Evolutionary conservation across 2,888 invertebrate genomes (phyloP).

Genomic region (Eremobia ochroleuca): DNA sequence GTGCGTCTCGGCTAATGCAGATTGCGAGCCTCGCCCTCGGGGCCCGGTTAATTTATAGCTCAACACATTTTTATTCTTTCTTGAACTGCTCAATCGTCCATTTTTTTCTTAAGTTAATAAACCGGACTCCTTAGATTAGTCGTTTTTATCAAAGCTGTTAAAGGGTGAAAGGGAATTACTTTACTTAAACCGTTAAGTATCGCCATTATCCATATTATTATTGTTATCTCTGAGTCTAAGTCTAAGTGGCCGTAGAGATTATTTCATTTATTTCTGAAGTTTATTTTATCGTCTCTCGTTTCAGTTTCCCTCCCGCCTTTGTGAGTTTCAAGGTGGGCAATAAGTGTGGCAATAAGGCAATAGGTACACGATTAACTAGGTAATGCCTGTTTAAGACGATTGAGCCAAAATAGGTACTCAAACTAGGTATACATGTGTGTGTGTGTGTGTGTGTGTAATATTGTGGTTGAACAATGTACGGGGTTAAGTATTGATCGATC

Average conservation of each 20-base stretch:
- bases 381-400: background rate
- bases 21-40: constrained; percentile 84
- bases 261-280: constrained; percentile 22
- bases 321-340: background rate
- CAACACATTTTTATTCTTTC: constrained; percentile 89
- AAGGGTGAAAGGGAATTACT: constrained; percentile 71
- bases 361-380: background rate
- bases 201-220: constrained; percentile 55
- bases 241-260: constrained; percentile 23
- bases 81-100: constrained; percentile 86
- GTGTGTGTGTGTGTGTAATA: background rate
- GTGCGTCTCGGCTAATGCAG: constrained; percentile 90
- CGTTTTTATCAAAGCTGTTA: constrained; percentile 72
- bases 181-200: constrained; percentile 62
- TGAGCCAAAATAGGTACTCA: background rate
- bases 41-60: constrained; percentile 88
- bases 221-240: constrained; percentile 41
- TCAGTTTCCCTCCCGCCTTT: background rate
- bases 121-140: constrained; percentile 71
- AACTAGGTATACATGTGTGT: no score
- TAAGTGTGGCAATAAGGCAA: background rate
- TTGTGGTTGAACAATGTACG: constrained; percentile 19
- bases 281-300: background rate
- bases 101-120: constrained; percentile 76
- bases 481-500: constrained; percentile 60